Percentiles rank a stretch among this genome's conserved stretches.
Evolutionary conservation across 1,140 invertebrate genomes (phyloP).

Genomic region (Leptopilina clavipes): DNA sequence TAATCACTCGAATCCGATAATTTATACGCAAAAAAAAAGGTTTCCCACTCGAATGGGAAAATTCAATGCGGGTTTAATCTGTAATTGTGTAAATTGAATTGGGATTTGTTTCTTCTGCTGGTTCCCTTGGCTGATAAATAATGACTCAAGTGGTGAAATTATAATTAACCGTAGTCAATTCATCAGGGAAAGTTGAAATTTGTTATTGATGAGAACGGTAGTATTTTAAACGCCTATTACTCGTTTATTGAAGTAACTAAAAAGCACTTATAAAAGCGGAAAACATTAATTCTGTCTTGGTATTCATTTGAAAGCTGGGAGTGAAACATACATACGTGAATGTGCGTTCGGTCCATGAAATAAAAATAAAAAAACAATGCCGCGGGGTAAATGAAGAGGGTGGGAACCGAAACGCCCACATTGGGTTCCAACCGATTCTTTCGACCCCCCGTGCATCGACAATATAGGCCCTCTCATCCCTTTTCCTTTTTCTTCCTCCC

Average conservation of each 20-base stretch:
- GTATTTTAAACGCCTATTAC: too few relatives aligned
- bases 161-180: too few relatives aligned
- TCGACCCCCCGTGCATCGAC: slow-evolving; percentile 46
- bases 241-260: not conserved
- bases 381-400: slow-evolving; percentile 47
- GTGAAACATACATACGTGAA: not conserved
- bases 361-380: slow-evolving; percentile 38
- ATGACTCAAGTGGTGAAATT: too few relatives aligned
- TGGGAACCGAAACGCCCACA: slow-evolving; percentile 57
- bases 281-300: not conserved
- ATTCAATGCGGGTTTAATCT: not conserved
- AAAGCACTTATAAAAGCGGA: not conserved
- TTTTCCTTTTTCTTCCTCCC: slow-evolving; percentile 42
- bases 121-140: too few relatives aligned
- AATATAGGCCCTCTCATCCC: slow-evolving; percentile 50
- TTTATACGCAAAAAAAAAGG: not conserved
- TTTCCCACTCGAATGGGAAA: not conserved
- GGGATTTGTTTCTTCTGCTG: too few relatives aligned
- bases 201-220: too few relatives aligned
- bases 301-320: slow-evolving; percentile 15
- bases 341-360: slow-evolving; percentile 29
- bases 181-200: too few relatives aligned
- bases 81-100: too few relatives aligned
- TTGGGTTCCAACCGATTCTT: slow-evolving; percentile 44
- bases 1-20: slow-evolving; percentile 23